Evolutionary conservation across 2,888 invertebrate species (phyloP).

Genomic region (Meta bourneti): DNA sequence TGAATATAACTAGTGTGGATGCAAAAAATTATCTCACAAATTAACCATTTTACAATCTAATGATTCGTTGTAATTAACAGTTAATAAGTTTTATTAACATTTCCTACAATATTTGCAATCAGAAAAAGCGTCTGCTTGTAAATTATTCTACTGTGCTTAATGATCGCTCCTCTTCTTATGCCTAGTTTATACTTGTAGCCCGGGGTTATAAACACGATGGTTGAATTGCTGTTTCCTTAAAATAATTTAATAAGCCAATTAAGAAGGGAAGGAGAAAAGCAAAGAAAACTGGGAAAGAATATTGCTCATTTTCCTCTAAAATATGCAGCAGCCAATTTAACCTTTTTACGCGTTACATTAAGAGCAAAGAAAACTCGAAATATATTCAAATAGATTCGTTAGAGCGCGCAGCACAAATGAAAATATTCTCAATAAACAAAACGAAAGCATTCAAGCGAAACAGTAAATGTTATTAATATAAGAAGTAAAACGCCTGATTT

Average conservation of each 20-base stretch:
- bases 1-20: not conserved
- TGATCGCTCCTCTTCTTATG: not conserved
- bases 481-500: slow-evolving; percentile 7
- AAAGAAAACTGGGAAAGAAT: slow-evolving; percentile 9
- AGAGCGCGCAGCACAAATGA: not conserved
- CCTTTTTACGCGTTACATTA: slow-evolving; percentile 25
- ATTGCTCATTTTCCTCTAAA: not conserved
- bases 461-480: slow-evolving; percentile 41
- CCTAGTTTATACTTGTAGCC: not conserved
- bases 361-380: slow-evolving; percentile 14
- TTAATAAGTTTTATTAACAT: not conserved
- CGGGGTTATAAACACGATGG: slow-evolving; percentile 1
- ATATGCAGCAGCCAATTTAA: slow-evolving; percentile 2
- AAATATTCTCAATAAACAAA: slow-evolving; percentile 51
- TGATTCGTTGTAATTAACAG: not conserved
- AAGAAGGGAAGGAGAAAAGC: slow-evolving; percentile 5
- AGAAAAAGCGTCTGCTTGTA: not conserved
- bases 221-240: not conserved
- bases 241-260: slow-evolving; percentile 50
- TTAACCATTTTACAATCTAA: not conserved
- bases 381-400: slow-evolving; percentile 51
- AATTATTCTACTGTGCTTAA: not conserved
- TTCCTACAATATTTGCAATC: not conserved
- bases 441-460: slow-evolving; percentile 19
- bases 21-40: not conserved